Base-by-base conservation (phyloP, 1,140 invertebrate species). In the Drosophila malerkotliana region DNA sequence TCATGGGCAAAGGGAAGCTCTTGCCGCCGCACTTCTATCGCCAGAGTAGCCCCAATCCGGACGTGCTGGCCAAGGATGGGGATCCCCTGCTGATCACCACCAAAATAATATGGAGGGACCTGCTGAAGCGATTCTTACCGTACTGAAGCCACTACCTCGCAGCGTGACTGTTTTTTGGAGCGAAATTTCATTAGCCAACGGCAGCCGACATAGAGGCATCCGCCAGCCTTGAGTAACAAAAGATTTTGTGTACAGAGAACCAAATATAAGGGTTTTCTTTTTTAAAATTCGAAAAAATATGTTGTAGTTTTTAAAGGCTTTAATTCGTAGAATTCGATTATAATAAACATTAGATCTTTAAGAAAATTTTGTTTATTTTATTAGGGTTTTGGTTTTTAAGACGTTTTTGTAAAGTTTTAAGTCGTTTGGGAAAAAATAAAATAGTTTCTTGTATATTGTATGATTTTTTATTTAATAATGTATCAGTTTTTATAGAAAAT, bases 51-150 rank as follows among this genome's bases (percentile, higher is more conserved):
- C 61, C 80, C 18, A 83, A 79, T 59, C 14, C 21, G 2, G 51
- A 83, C 30, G 37, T 26, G 3, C 52, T 49, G 51, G 72, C 80
- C 37, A 12, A 14, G 1, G 76, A 84, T 0, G 45, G 41, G 1
- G 81, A 84, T 62, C 57, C 77, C 0, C 32, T 85, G 58, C 49
- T 84, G 67, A 77, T 84, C 52, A 79, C 49, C 62, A 79, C 24
- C 37, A 48, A 45, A 24, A 44, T 48, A 28, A 56, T 41, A 14
- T 72, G 51, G 53, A 26, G 14, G 1, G 26, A 32, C 3, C 12
- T 34, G n/a, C 18, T 39, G 14, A 4, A 10, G 34, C 34, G 34
- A 28, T 6, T 7, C n/a, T 14, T 37, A 8, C 18, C 5, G 5
- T 37, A 51, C 60, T 71, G 28, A 37, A 26, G 30, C 12, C 14